Conservation (phyloP, 2,797 vertebrate genomes). For the Enteromius viviparus region DNA sequence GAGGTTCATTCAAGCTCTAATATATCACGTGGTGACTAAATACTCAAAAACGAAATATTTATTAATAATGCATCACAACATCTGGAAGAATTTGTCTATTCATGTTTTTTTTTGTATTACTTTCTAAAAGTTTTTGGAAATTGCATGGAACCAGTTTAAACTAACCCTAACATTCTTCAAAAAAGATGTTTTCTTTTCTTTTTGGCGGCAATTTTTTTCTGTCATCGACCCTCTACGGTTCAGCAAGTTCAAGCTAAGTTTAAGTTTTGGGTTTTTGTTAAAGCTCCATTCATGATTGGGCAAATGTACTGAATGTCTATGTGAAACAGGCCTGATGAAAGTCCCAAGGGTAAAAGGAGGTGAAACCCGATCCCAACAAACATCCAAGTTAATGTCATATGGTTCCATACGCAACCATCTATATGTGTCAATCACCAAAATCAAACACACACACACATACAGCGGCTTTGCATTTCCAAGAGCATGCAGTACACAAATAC, state of each 20-base stretch:
- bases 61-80: not conserved
- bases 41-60: not conserved
- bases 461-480: conserved; percentile 29
- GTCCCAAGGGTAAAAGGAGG: conserved; percentile 54
- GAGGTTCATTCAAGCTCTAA: not conserved
- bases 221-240: not conserved
- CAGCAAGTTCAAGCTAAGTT: conserved; percentile 22
- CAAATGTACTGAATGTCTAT: conserved; percentile 24
- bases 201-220: not conserved
- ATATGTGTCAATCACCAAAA: conserved; percentile 67
- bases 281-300: conserved; percentile 14
- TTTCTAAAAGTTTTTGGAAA: not conserved
- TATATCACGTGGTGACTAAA: not conserved
- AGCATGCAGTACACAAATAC: conserved; percentile 33
- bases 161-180: not conserved
- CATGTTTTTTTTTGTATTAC: not conserved
- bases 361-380: conserved; percentile 79
- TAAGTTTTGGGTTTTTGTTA: conserved; percentile 34
- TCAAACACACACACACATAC: conserved; percentile 32
- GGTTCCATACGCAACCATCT: conserved; percentile 72
- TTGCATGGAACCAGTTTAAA: too few relatives aligned
- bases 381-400: conserved; percentile 74
- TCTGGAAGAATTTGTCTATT: not conserved
- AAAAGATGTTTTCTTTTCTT: not conserved
- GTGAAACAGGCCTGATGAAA: conserved; percentile 43